phyloP scores from a whole-genome alignment of 2,888 invertebrate species.

The Patella ulyssiponensis region DNA sequence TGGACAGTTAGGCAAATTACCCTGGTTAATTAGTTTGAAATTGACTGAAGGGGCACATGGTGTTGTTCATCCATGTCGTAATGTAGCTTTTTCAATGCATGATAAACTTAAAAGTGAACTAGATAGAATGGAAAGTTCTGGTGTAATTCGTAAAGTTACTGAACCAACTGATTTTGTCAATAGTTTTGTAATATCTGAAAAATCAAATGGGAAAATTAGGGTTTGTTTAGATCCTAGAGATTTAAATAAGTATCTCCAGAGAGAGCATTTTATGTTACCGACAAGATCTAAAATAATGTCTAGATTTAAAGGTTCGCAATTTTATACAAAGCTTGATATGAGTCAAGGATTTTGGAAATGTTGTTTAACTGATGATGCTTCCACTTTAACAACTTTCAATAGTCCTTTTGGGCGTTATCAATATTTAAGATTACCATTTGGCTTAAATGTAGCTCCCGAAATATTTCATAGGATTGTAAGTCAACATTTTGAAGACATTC shows the following conservation, averaged over 20 bases:
- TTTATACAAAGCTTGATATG: neutral
- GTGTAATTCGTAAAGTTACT: neutral
- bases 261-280: neutral
- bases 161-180: conserved; percentile 1
- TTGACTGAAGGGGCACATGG: neutral
- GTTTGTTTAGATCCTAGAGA: neutral
- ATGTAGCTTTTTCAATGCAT: neutral
- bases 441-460: neutral
- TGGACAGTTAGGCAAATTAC: neutral
- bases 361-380: neutral
- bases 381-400: neutral
- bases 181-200: neutral
- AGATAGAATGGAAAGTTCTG: neutral
- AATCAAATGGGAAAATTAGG: neutral
- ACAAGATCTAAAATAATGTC: neutral
- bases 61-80: neutral
- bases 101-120: neutral
- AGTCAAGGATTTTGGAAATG: neutral
- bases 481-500: neutral
- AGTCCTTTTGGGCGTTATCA: neutral
- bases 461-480: conserved; percentile 5
- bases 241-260: neutral
- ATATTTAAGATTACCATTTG: conserved; percentile 8
- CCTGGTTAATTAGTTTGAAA: neutral
- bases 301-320: neutral